Base-by-base conservation (phyloP, 2,888 invertebrate species). In the Eristalis tenax region DNA sequence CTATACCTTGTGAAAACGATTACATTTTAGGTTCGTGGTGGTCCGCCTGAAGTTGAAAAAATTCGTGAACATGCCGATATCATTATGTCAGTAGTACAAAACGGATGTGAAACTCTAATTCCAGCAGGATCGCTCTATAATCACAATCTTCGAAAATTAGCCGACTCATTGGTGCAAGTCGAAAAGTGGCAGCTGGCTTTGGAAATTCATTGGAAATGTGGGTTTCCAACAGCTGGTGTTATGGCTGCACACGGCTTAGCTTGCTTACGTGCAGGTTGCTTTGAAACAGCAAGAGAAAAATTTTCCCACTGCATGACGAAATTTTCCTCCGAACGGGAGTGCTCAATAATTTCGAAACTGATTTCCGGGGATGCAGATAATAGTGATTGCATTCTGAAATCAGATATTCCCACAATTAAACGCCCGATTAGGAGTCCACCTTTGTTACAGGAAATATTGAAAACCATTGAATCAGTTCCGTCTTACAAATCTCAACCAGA, bases 171-270 rank as follows among this genome's bases (percentile, higher is more conserved):
- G 63, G 94, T 98, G n/a, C 96, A 97, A 92, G 95, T 96, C 0
- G 98, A 98, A 91, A 95, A 97, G 91, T 97, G 98, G 96, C 95
- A 96, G 80, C 92, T 98, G 59, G 98, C 97, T 0, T 91, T 97
- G 75, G 96, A 97, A 90, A 96, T 98, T 61, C 97, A 98, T 1
- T 96, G 98, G 0, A 98, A 98, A 93, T 96, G 96, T 82, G 98
- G 98, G 0, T 93, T 97, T 22, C 96, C 97, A 22, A 94, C 95
- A 59, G 94, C 94, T 90, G 96, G 97, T 57, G 97, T 98, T 0
- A 96, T 98, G 94, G 96, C 96, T 0, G 96, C 97, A 0, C 98
- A 98, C 97, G 98, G 98, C 0, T 96, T 97, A 90, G 96, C 96
- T 15, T 97, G 96, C 88, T 93, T 97, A 4, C 96, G 95, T 90